Evolutionary conservation across 92 coral and sea anemone genomes (phyloP).

Genomic region (Epizoanthus illoricatus): DNA sequence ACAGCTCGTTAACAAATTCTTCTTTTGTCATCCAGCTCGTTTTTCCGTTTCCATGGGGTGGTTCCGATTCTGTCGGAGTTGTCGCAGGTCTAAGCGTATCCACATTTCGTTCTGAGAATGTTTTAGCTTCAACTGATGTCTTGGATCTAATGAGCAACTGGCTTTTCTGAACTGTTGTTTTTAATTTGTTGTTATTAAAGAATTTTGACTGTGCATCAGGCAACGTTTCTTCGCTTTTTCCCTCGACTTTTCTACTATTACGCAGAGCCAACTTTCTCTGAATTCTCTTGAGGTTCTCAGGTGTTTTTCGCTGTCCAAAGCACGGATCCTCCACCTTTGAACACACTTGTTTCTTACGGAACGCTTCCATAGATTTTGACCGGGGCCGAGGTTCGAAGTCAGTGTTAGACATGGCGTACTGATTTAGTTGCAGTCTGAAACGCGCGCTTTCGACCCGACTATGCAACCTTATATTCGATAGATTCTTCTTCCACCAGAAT

Average conservation of each 20-base stretch:
- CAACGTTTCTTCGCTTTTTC: background rate
- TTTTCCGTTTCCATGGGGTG: background rate
- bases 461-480: too few relatives aligned
- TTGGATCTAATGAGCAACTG: background rate
- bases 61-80: constrained; percentile 23
- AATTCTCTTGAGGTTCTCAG: constrained; percentile 65
- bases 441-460: too few relatives aligned
- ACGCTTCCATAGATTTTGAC: constrained; percentile 40
- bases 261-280: constrained; percentile 53
- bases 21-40: constrained; percentile 72
- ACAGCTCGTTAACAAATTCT: constrained; percentile 59
- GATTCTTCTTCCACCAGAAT: too few relatives aligned
- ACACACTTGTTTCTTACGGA: constrained; percentile 63
- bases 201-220: background rate
- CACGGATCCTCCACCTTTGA: constrained; percentile 70
- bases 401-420: background rate
- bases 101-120: background rate
- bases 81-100: constrained; percentile 21
- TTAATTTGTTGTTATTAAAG: background rate
- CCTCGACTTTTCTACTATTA: background rate
- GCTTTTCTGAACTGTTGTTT: background rate
- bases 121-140: background rate
- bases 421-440: too few relatives aligned
- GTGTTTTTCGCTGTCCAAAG: constrained; percentile 71
- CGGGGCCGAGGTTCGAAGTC: background rate